Base-by-base conservation (phyloP, 2,888 invertebrate species). In the Caenorhabditis sp. region DNA sequence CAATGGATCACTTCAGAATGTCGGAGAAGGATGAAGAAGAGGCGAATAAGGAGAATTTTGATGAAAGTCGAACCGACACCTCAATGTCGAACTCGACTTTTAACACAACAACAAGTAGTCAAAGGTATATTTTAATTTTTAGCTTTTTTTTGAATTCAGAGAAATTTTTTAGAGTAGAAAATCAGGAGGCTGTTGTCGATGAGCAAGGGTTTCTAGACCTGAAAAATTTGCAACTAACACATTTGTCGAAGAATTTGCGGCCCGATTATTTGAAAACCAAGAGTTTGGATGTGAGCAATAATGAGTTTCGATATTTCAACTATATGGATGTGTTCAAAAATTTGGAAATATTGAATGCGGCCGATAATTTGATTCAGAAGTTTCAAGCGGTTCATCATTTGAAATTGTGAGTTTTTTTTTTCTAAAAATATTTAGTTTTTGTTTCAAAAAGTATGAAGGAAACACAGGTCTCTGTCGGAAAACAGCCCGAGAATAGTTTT, bases 11-110 rank as follows among this genome's bases (percentile, higher is more conserved):
- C n/a, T 23, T 5, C 21, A 21, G 21, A 55, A 55, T 27, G 4
- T 26, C 4, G 50, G 55, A 71, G 57, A 54, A 55, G 4, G 66
- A 63, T 6, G 70, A 70, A 5, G 62, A 50, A 17, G 31, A 24
- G 55, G 53, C 31, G 31, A 53, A 21, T 66, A 72, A 10, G 67
- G 63, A 31, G 63, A 72, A 72, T 55, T 21, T 65, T 6, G 68
- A 68, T 54, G 67, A 67, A 17, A 51, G 72, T 31, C 31, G 31
- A 61, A 55, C 55, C 0, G 65, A 65, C 0, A 72, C 67, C n/a
- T 68, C 71, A 5, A 53, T 72, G 60, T 60, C 71, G 1, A 58
- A 71, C 23, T 71, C 67, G 12, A 72, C 72, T 1, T 62, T 61
- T 21, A 59, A 59, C 26, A 49, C 59, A 23, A 59, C 59, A 1